Conservation (phyloP, 1,140 invertebrate genomes). For the Caenorhabditis briggsae region DNA sequence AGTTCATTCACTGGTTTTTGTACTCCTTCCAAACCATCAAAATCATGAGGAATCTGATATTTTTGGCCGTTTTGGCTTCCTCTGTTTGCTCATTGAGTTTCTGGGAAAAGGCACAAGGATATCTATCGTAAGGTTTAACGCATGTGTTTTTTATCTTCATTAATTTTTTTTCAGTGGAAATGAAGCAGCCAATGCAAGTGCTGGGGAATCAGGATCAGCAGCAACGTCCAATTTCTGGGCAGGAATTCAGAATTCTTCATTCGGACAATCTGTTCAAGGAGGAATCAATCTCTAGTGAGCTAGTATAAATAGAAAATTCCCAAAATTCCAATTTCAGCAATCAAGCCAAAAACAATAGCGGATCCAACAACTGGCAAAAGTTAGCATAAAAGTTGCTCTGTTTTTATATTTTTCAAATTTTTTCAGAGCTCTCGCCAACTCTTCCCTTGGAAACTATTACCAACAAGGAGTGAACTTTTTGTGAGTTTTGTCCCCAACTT, state of each 20-base stretch:
- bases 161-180: conserved; percentile 12
- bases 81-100: conserved; percentile 2
- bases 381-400: neutral
- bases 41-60: conserved; percentile 28
- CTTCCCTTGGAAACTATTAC: conserved; percentile 1
- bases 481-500: neutral
- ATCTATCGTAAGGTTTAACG: neutral
- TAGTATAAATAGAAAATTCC: neutral
- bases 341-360: neutral
- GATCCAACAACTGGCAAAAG: conserved; percentile 13
- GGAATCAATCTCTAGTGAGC: conserved; percentile 4
- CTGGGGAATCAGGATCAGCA: neutral
- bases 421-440: conserved; percentile 30
- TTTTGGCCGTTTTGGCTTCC: neutral
- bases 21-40: neutral
- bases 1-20: conserved; percentile 20
- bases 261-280: conserved; percentile 8
- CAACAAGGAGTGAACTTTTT: conserved; percentile 33
- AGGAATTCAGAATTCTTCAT: conserved; percentile 23
- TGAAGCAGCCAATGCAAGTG: neutral
- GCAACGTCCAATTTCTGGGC: neutral
- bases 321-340: neutral
- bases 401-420: neutral
- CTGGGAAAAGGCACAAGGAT: conserved; percentile 31
- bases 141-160: neutral